Base-by-base conservation (phyloP, 2,888 invertebrate genomes). In the Drosophila macrothrix region DNA sequence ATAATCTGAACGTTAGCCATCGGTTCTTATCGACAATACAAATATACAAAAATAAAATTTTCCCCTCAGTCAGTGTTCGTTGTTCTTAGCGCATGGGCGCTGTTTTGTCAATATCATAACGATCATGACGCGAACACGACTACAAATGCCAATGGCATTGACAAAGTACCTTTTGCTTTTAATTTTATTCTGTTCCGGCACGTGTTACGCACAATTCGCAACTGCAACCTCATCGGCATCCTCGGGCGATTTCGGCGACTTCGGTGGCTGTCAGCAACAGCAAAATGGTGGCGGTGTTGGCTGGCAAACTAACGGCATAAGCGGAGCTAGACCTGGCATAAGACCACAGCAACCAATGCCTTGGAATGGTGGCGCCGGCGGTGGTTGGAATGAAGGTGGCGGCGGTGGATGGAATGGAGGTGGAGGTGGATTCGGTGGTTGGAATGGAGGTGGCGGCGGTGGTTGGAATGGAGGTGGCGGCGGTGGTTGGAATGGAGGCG, bases 1-100 rank as follows among this genome's bases (percentile, higher is more conserved):
- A 39, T 39, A 67, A 59, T 62, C 35, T 12, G 35, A 50, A 16
- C 46, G 35, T 28, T 43, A 25, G 35, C 37, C 39, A 9, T 29
- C 39, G 19, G 52, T 50, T 68, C 73, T 87, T 68, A 69, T 66
- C 70, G 62, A 58, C 54, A 53, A 72, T 60, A 59, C 43, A 52
- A n/a, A 43, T 31, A 54, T 25, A 25, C 25, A 16, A 25, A 16
- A 16, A 46, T 9, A 16, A 16, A 46, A 46, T 43, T 70, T 70
- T 63, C 54, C 63, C 49, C 73, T 78, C 83, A 90, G 90, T 87
- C 68, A 76, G 78, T 76, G 74, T 79, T 65, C 55, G 63, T 46
- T 54, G 69, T 59, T 83, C 89, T 61, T n/a, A 46, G 63, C 49
- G 74, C 67, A 50, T 74, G 60, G 81, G 58, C 66, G 74, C 59